phyloP scores from a whole-genome alignment of 2,888 invertebrate genomes.

The Rhingia campestris region DNA sequence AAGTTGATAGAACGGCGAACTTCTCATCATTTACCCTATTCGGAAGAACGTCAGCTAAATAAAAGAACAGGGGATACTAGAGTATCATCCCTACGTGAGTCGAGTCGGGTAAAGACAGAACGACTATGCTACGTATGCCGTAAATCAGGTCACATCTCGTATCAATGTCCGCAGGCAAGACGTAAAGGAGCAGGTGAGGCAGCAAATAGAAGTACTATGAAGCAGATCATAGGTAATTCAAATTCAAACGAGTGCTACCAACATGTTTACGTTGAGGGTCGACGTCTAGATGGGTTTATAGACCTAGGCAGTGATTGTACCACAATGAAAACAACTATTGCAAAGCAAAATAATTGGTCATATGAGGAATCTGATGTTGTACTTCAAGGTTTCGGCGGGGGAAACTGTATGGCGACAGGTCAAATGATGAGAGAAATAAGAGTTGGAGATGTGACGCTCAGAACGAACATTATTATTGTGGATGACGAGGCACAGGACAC shows the following conservation, averaged over 20 bases:
- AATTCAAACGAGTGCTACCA: too few relatives aligned
- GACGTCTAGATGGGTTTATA: too few relatives aligned
- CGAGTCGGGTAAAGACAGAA: neutral
- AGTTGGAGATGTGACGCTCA: conserved; percentile 6
- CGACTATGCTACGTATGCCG: too few relatives aligned
- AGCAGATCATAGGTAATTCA: too few relatives aligned
- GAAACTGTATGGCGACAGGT: conserved; percentile 8
- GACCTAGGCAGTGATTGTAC: neutral
- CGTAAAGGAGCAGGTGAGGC: too few relatives aligned
- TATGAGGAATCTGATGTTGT: neutral
- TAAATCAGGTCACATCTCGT: too few relatives aligned
- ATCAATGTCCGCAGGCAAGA: too few relatives aligned
- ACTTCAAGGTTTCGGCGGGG: conserved; percentile 11
- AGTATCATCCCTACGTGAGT: neutral
- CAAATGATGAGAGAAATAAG: conserved; percentile 8
- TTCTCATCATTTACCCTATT: neutral
- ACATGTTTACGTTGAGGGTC: too few relatives aligned
- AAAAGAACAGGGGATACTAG: neutral
- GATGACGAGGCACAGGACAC: conserved; percentile 24
- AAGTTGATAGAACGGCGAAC: neutral
- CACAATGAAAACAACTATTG: neutral
- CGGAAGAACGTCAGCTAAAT: neutral
- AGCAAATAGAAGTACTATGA: too few relatives aligned
- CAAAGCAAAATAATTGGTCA: neutral
- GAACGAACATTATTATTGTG: conserved; percentile 17